Conservation (phyloP, 2,797 vertebrate genomes). For the Lophotriccus pileatus region DNA sequence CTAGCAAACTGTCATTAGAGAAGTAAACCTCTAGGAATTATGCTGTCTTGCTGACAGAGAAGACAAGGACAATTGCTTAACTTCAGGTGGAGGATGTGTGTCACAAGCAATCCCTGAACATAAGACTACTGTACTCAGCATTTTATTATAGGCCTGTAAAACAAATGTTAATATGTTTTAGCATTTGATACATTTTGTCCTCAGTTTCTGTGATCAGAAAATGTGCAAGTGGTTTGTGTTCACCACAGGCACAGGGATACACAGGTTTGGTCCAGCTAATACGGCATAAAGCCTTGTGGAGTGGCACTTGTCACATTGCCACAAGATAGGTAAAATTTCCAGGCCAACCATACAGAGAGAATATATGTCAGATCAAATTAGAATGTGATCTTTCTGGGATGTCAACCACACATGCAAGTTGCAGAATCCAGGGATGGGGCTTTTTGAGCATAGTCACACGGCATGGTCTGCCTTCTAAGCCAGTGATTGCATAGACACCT, state of each 20-base stretch:
- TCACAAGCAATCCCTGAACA: background rate
- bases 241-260: background rate
- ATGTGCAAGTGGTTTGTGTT: background rate
- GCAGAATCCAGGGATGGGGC: background rate
- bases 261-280: background rate
- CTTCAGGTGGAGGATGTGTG: background rate
- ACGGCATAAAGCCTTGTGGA: background rate
- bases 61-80: background rate
- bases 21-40: background rate
- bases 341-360: background rate
- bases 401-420: rapidly evolving
- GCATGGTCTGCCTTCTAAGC: background rate
- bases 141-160: background rate
- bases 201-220: background rate
- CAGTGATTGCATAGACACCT: background rate
- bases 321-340: background rate
- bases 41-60: background rate
- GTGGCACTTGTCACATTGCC: background rate
- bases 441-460: background rate
- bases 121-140: background rate
- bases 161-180: background rate
- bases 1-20: background rate
- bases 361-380: background rate
- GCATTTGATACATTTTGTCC: background rate
- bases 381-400: background rate